Evolutionary conservation across 2,113 vertebrate genomes (phyloP).

Genomic region (Panurus biarmicus): DNA sequence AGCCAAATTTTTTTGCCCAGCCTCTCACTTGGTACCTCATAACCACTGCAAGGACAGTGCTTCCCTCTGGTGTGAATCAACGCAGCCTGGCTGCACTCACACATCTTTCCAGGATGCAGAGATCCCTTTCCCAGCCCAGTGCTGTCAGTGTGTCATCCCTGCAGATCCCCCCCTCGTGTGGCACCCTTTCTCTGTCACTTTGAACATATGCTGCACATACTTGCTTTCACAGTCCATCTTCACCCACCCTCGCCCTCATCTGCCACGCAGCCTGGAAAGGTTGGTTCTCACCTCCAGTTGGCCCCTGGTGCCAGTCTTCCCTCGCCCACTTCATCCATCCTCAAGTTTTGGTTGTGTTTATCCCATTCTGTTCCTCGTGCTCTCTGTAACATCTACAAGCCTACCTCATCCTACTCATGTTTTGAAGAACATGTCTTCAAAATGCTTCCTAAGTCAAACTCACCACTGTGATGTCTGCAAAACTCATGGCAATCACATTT

Average conservation of each 20-base stretch:
- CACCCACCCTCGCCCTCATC: conserved; percentile 19
- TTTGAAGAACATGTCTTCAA: too few relatives aligned
- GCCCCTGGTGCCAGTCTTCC: conserved; percentile 11
- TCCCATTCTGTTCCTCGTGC: background rate
- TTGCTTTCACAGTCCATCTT: conserved; percentile 9
- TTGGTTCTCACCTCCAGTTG: background rate
- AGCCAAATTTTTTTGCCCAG: background rate
- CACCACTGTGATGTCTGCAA: background rate
- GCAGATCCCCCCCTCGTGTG: background rate
- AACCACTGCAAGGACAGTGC: background rate
- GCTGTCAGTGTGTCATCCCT: background rate
- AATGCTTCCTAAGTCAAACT: background rate
- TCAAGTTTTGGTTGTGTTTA: background rate
- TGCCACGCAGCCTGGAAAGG: conserved; percentile 4
- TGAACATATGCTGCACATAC: background rate
- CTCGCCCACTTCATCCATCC: background rate
- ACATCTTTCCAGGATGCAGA: background rate
- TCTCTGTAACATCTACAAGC: background rate
- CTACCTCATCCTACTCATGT: background rate
- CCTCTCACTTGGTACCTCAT: background rate
- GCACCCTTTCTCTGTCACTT: background rate
- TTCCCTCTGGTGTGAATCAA: background rate
- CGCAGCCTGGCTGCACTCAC: background rate
- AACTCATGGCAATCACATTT: background rate
- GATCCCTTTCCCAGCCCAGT: background rate